A percentile compares a stretch with the other conserved stretches of the same genome.
phyloP scores from a whole-genome alignment of 2,888 invertebrate genomes.

The Chrysina gloriosa region DNA sequence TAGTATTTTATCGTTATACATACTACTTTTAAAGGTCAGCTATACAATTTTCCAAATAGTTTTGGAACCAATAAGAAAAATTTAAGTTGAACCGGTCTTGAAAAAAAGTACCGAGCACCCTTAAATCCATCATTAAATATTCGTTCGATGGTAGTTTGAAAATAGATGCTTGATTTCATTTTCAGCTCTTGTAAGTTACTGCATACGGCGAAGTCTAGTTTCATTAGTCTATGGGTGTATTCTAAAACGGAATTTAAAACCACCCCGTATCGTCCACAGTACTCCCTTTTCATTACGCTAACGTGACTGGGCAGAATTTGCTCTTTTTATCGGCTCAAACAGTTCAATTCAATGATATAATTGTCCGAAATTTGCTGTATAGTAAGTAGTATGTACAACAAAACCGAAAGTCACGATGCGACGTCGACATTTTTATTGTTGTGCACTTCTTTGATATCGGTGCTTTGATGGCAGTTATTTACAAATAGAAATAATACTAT shows the following conservation, averaged over 20 bases:
- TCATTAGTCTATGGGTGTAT: constrained; percentile 53
- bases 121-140: constrained; percentile 4
- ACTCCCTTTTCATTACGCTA: constrained; percentile 60
- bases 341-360: constrained; percentile 65
- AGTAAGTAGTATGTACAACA: constrained; percentile 59
- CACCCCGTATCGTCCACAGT: constrained; percentile 56
- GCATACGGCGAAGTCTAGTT: constrained; percentile 49
- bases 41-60: too few species aligned
- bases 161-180: constrained; percentile 35
- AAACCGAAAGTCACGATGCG: constrained; percentile 52
- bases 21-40: too few species aligned
- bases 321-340: constrained; percentile 60
- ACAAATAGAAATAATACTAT: too few species aligned
- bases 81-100: too few species aligned
- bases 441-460: constrained; percentile 7
- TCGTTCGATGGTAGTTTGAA: constrained; percentile 24
- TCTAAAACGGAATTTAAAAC: constrained; percentile 52
- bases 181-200: constrained; percentile 12
- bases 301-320: constrained; percentile 60
- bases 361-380: constrained; percentile 64
- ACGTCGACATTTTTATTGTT: not conserved
- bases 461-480: not conserved
- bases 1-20: too few species aligned
- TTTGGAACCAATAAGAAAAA: too few species aligned
- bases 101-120: too few species aligned